Percentiles rank a stretch among this genome's conserved stretches.
phyloP scores from a whole-genome alignment of 2,888 invertebrate species.

The Lagria hirta region DNA sequence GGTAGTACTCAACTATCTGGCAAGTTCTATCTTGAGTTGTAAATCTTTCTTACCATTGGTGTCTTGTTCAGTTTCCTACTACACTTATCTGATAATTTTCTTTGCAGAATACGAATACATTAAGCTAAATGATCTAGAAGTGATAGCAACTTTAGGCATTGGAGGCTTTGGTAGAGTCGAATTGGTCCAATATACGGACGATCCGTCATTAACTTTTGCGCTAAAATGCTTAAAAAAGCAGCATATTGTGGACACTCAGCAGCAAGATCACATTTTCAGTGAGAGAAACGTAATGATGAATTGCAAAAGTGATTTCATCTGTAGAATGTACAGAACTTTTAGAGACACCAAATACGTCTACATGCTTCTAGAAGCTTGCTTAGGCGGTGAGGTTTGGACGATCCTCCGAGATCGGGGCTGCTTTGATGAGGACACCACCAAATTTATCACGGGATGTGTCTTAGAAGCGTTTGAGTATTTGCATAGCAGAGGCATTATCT shows the following conservation, averaged over 20 bases:
- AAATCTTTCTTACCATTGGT: no score
- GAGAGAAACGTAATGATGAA: slow-evolving; percentile 71
- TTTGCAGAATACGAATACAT: slow-evolving; percentile 52
- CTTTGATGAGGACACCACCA: slow-evolving; percentile 66
- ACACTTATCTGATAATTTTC: no score
- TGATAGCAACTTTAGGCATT: slow-evolving; percentile 67
- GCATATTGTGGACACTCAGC: slow-evolving; percentile 72
- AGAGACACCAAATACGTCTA: slow-evolving; percentile 71
- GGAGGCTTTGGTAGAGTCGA: slow-evolving; percentile 76
- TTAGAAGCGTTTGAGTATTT: slow-evolving; percentile 71
- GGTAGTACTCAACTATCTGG: no score
- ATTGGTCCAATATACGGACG: slow-evolving; percentile 57
- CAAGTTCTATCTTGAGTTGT: no score
- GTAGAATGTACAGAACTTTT: slow-evolving; percentile 68
- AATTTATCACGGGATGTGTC: slow-evolving; percentile 70
- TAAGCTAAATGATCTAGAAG: slow-evolving; percentile 61
- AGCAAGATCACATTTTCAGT: slow-evolving; percentile 72
- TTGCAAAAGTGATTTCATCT: slow-evolving; percentile 71
- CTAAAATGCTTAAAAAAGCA: slow-evolving; percentile 73
- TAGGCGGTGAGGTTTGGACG: slow-evolving; percentile 75
- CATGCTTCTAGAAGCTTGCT: slow-evolving; percentile 70
- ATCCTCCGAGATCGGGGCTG: slow-evolving; percentile 65
- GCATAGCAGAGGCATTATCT: slow-evolving; percentile 64
- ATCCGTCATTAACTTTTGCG: slow-evolving; percentile 60
- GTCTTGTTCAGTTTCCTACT: no score